Base-by-base conservation (phyloP, 2,113 vertebrate species). In the Tragulus kanchil region DNA sequence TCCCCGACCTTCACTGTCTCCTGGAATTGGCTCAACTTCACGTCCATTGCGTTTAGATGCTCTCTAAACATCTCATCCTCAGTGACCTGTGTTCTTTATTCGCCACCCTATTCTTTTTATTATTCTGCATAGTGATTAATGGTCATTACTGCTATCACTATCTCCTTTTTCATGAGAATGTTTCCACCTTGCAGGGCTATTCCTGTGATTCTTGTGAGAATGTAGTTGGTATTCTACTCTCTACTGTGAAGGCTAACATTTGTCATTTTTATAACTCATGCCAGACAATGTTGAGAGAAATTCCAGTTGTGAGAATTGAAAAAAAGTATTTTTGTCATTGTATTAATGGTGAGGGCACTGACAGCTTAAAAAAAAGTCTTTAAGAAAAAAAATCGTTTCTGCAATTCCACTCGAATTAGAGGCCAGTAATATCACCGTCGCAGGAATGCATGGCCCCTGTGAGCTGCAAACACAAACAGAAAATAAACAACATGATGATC, bases 271-370 rank as follows among this genome's bases (percentile, higher is more conserved):
- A 81, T 73, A 96, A 94, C 58, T 84, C 52, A 64, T 77, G 61
- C 28, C 64, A 93, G 79, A 92, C 64, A 92, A 85, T 0, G 16
- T 59, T 67, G 89, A 90, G 77, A 97, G 77, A 95, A 97, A 96
- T 81, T 84, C 59, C 93, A 94, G 86, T 73, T 96, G 67, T 87
- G 67, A 56, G 11, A 94, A 94, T 14, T 69, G 26, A 94, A 94
- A 85, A 65, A 85, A 58, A 89, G 84, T 96, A 96, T 96, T 96
- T 95, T 97, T 96, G 67, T 87, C 65, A 94, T 87, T 92, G 42
- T 92, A 88, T 89, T 94, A 96, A 95, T 54, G 71, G n/a, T 78
- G 56, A 95, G 54, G 50, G 48, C 28, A 58, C 31, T 50, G 14
- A 75, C 79, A 11, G 65, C 81, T 94, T 54, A 25, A 64, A 31